Evolutionary conservation across 2,113 vertebrate genomes (phyloP).

Genomic region (Pelusios castaneus): DNA sequence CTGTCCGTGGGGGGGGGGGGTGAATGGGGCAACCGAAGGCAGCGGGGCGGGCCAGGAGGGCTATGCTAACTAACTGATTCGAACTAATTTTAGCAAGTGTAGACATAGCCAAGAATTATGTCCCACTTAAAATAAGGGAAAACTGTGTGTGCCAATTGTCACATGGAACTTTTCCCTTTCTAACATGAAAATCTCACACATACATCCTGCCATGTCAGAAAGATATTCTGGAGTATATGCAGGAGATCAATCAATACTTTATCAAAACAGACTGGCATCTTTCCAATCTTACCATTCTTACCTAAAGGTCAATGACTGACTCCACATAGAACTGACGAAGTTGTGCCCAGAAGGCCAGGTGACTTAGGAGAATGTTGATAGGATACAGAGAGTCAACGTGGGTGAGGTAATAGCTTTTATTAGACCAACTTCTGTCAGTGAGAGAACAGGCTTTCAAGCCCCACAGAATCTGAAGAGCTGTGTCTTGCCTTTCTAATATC

Average conservation of each 20-base stretch:
- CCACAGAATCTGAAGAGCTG: neutral
- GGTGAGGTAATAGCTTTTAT: neutral
- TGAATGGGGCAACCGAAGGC: no score
- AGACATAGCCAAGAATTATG: fast-evolving
- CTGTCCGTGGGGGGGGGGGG: no score
- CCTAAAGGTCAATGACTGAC: neutral
- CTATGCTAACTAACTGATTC: no score
- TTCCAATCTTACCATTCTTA: neutral
- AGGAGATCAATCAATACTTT: neutral
- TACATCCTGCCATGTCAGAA: neutral
- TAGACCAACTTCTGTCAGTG: neutral
- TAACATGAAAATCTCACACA: neutral
- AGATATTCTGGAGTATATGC: neutral
- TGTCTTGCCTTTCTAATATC: neutral
- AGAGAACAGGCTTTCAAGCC: neutral
- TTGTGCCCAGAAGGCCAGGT: neutral
- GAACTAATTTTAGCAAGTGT: no score
- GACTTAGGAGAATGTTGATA: neutral
- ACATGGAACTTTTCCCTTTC: fast-evolving
- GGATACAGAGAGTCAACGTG: neutral
- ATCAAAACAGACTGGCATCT: neutral
- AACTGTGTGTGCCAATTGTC: neutral
- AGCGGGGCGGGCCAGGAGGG: no score
- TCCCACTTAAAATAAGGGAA: neutral
- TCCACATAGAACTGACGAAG: neutral